A percentile compares a stretch with the other conserved stretches of the same genome.
Conservation (phyloP, 2,113 vertebrate genomes). For the Trogon surrucura region DNA sequence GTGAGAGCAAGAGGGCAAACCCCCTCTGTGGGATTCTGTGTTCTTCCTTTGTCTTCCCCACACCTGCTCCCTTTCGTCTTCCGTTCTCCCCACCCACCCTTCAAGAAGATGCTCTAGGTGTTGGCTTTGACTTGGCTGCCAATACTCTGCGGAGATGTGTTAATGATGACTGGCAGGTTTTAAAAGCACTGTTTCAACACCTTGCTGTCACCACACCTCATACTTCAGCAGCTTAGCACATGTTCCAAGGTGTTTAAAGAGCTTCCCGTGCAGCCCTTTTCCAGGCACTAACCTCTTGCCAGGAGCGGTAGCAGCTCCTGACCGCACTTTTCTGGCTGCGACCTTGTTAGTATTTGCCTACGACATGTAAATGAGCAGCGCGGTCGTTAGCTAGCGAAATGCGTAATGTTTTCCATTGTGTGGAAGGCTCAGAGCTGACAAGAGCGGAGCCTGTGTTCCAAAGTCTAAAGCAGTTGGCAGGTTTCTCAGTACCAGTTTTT, state of each 20-base stretch:
- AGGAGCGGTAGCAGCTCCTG: conserved; percentile 64
- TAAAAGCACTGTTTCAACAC: conserved; percentile 63
- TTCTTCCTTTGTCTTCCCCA: conserved; percentile 19
- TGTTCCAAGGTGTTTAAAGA: conserved; percentile 65
- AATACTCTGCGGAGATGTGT: conserved; percentile 12
- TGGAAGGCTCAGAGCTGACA: conserved; percentile 58
- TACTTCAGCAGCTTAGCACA: conserved; percentile 70
- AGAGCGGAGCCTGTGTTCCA: conserved; percentile 15
- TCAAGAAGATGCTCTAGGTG: conserved; percentile 47
- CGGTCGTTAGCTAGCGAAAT: neutral
- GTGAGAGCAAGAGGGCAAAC: neutral
- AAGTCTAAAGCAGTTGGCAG: conserved; percentile 74
- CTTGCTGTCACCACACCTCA: conserved; percentile 69
- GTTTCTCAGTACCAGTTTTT: conserved; percentile 76
- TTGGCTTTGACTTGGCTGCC: conserved; percentile 31
- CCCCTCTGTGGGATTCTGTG: neutral
- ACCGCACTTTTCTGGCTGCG: conserved; percentile 58
- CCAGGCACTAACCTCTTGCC: conserved; percentile 4
- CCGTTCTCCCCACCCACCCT: neutral
- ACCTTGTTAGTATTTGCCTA: conserved; percentile 65
- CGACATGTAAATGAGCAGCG: conserved; percentile 65
- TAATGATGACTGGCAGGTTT: conserved; percentile 72
- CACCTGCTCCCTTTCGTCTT: conserved; percentile 34
- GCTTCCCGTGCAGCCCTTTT: conserved; percentile 12
- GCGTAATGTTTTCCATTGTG: conserved; percentile 45